phyloP scores from a whole-genome alignment of 2,888 invertebrate species.

The Margaritifera margaritifera region DNA sequence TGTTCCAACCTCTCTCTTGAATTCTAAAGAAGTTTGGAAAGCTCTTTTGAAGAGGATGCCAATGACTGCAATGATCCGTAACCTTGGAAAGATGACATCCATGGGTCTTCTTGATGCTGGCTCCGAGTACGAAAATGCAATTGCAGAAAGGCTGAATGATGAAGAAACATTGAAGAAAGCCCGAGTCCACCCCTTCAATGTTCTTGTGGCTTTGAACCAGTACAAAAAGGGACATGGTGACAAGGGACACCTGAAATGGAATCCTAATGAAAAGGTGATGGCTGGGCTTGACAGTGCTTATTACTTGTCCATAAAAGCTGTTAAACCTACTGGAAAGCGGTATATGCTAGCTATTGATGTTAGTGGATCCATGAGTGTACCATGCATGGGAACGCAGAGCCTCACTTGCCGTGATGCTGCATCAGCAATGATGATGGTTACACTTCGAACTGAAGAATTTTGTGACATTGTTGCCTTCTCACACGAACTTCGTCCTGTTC shows the following conservation, averaged over 20 bases:
- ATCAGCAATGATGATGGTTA: slow-evolving; percentile 73
- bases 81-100: slow-evolving; percentile 60
- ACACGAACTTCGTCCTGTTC: slow-evolving; percentile 32
- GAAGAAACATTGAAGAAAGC: slow-evolving; percentile 50
- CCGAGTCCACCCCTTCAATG: slow-evolving; percentile 70
- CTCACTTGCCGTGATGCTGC: slow-evolving; percentile 77
- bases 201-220: slow-evolving; percentile 65
- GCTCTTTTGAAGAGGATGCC: slow-evolving; percentile 70
- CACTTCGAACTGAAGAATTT: slow-evolving; percentile 61
- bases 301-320: slow-evolving; percentile 70
- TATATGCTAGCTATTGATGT: slow-evolving; percentile 78
- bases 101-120: slow-evolving; percentile 39
- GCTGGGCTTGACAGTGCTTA: slow-evolving; percentile 66
- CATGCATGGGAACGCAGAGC: slow-evolving; percentile 51
- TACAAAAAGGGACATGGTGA: slow-evolving; percentile 67
- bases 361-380: slow-evolving; percentile 73
- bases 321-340: slow-evolving; percentile 75
- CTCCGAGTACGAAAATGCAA: slow-evolving; percentile 30
- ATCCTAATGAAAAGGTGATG: slow-evolving; percentile 44
- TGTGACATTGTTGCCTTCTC: slow-evolving; percentile 57
- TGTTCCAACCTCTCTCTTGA: slow-evolving; percentile 81
- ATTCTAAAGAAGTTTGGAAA: slow-evolving; percentile 78
- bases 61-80: slow-evolving; percentile 72
- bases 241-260: slow-evolving; percentile 69
- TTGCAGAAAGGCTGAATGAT: slow-evolving; percentile 56